Percentiles rank a stretch among this genome's conserved stretches.
Conservation (phyloP, 2,888 invertebrate genomes). For the Desoria tigrina region DNA sequence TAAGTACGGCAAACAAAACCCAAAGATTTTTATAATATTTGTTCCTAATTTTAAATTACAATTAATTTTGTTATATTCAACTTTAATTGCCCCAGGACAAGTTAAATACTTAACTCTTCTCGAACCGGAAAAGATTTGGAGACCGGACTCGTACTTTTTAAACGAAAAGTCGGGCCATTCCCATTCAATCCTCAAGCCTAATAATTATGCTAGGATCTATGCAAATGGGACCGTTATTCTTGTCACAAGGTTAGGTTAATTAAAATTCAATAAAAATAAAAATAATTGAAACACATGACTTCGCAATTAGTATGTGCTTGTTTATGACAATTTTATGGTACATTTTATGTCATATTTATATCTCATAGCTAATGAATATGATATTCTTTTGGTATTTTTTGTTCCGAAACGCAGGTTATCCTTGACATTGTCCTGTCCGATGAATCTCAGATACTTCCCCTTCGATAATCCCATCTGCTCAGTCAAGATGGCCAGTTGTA, state of each 20-base stretch:
- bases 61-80: neutral
- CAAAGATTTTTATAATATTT: neutral
- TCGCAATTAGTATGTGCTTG: too few relatives aligned
- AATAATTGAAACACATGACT: too few relatives aligned
- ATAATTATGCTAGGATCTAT: constrained; percentile 7
- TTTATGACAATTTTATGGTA: too few relatives aligned
- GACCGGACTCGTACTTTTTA: constrained; percentile 5
- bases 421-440: constrained; percentile 1
- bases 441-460: constrained; percentile 8
- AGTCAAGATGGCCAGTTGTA: constrained; percentile 13
- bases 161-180: neutral
- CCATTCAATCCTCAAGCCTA: constrained; percentile 11
- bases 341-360: too few relatives aligned
- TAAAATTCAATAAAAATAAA: neutral
- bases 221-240: constrained; percentile 6
- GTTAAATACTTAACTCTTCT: constrained; percentile 8
- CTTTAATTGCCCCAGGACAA: too few relatives aligned
- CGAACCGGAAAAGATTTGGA: constrained; percentile 15
- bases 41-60: neutral
- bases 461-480: constrained; percentile 5
- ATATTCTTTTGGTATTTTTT: neutral
- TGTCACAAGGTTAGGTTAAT: neutral
- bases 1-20: neutral
- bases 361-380: neutral
- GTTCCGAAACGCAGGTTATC: neutral